A percentile compares a stretch with the other conserved stretches of the same genome.
Conservation (phyloP, 1,140 invertebrate species). For the Calosoma granatense region DNA sequence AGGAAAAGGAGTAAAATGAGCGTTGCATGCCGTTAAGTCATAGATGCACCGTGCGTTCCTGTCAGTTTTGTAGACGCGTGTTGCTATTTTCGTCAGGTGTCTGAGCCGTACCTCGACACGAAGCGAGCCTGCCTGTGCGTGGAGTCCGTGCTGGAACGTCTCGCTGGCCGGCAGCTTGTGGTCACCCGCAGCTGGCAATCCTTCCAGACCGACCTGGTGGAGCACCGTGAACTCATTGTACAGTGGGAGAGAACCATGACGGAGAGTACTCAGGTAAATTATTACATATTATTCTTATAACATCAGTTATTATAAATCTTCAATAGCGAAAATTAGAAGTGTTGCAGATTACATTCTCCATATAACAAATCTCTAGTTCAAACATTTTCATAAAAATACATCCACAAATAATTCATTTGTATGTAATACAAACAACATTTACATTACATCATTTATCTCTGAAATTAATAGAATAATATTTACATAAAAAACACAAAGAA, state of each 20-base stretch:
- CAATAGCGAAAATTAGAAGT: too few relatives aligned
- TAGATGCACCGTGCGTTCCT: background rate
- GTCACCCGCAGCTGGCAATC: constrained; percentile 58
- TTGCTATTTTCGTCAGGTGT: constrained; percentile 43
- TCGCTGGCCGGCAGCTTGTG: constrained; percentile 53
- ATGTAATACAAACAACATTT: too few relatives aligned
- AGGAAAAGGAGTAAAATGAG: background rate
- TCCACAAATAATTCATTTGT: too few relatives aligned
- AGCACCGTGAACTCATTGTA: constrained; percentile 53
- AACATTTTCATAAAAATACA: too few relatives aligned
- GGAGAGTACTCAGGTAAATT: constrained; percentile 59
- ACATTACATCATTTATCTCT: too few relatives aligned
- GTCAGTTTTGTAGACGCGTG: background rate
- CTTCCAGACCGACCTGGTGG: constrained; percentile 52
- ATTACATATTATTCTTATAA: constrained; percentile 15
- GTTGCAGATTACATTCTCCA: too few relatives aligned
- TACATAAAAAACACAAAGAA: too few relatives aligned
- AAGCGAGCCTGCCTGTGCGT: constrained; percentile 56
- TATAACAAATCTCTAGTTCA: too few relatives aligned
- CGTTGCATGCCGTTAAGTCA: background rate
- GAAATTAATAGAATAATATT: too few relatives aligned
- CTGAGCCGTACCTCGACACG: constrained; percentile 64
- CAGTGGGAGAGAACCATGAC: constrained; percentile 60
- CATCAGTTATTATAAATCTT: too few relatives aligned
- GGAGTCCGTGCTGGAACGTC: constrained; percentile 57